A percentile compares a stretch with the other conserved stretches of the same genome.
phyloP scores from a whole-genome alignment of 1,140 invertebrate species.

The Drosophila dunni region DNA sequence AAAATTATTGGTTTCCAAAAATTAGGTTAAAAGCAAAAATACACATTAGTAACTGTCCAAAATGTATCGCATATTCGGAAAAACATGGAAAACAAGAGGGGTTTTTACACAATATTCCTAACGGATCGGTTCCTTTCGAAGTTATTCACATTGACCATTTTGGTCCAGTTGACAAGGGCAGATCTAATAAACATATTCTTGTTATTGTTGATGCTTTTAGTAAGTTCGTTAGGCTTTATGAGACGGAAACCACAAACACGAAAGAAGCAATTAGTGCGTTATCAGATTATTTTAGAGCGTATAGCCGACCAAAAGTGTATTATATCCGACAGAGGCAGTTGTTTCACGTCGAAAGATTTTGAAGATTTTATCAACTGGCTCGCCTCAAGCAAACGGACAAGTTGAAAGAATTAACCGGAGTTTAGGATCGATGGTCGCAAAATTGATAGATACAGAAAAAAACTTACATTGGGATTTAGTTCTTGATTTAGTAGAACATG shows the following conservation, averaged over 20 bases:
- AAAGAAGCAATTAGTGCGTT: conserved; percentile 56
- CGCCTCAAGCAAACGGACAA: conserved; percentile 25
- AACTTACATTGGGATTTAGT: conserved; percentile 44
- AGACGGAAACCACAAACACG: conserved; percentile 41
- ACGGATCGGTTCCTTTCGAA: too few species aligned
- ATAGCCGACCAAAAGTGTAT: conserved; percentile 54
- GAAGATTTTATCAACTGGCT: conserved; percentile 50
- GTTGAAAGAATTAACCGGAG: conserved; percentile 58
- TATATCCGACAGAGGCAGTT: conserved; percentile 63
- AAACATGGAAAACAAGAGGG: too few species aligned
- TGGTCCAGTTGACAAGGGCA: too few species aligned
- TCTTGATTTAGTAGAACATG: conserved; percentile 52
- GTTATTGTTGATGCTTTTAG: conserved; percentile 71
- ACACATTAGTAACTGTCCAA: too few species aligned
- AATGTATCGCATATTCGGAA: too few species aligned
- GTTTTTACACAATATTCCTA: too few species aligned
- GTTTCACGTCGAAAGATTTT: conserved; percentile 67
- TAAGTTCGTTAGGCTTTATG: conserved; percentile 39
- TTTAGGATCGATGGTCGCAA: conserved; percentile 49
- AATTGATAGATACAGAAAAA: conserved; percentile 21
- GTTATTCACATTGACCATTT: too few species aligned
- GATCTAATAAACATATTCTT: conserved; percentile 72
- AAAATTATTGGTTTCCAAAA: conserved; percentile 66
- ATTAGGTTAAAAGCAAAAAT: too few species aligned
- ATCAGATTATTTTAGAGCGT: too few species aligned